Conservation (phyloP, 1,140 invertebrate species). For the Adoxophyes honmai region DNA sequence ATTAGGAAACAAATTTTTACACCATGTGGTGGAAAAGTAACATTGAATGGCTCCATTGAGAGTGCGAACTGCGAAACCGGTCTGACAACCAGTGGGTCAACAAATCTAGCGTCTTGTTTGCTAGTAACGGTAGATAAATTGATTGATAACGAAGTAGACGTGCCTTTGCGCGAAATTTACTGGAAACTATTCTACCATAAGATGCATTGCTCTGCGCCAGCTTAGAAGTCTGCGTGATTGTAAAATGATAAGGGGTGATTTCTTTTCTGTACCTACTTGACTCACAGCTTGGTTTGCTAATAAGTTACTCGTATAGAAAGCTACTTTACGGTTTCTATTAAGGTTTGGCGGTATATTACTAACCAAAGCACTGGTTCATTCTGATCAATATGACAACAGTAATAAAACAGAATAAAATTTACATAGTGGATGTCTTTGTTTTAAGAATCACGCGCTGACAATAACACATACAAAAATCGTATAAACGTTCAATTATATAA, state of each 20-base stretch:
- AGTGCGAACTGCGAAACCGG: constrained; percentile 39
- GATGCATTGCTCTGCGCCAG: neutral
- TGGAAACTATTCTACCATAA: constrained; percentile 36
- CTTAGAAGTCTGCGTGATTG: neutral
- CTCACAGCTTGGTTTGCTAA: neutral
- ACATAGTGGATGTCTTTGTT: too few relatives aligned
- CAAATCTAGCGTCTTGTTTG: constrained; percentile 50
- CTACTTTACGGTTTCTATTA: neutral
- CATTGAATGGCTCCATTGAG: constrained; percentile 50
- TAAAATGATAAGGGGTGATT: constrained; percentile 6
- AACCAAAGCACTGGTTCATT: too few relatives aligned
- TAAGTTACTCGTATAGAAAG: neutral
- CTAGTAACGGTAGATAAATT: constrained; percentile 61
- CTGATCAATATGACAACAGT: too few relatives aligned
- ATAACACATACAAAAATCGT: too few relatives aligned
- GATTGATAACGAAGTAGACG: constrained; percentile 61
- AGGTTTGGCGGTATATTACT: neutral
- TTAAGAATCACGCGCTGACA: too few relatives aligned
- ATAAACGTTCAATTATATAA: too few relatives aligned
- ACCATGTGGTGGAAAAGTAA: constrained; percentile 24
- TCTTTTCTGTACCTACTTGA: constrained; percentile 2
- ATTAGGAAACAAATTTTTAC: too few relatives aligned
- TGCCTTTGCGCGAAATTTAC: constrained; percentile 60
- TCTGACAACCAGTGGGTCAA: constrained; percentile 51
- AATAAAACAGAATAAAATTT: too few relatives aligned